phyloP scores from a whole-genome alignment of 2,888 invertebrate species.

The Epinotia demarniana region DNA sequence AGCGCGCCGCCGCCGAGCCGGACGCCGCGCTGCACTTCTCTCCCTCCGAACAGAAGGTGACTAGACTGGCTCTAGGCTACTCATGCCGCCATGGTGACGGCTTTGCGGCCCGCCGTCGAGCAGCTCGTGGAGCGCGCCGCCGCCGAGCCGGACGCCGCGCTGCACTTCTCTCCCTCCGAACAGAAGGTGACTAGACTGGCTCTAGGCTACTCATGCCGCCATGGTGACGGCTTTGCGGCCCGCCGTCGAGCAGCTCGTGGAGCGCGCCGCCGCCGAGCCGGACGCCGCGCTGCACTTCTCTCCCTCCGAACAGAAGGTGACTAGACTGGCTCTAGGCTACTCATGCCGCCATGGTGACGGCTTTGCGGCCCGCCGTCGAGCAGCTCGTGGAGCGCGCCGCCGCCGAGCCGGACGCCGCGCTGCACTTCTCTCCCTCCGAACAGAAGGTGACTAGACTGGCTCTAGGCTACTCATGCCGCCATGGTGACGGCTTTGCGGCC shows the following conservation, averaged over 20 bases:
- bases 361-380: conserved; percentile 95
- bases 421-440: conserved; percentile 86
- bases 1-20: conserved; percentile 91
- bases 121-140: conserved; percentile 92
- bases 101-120: conserved; percentile 95
- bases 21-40: conserved; percentile 88
- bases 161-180: conserved; percentile 86
- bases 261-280: conserved; percentile 91
- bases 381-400: conserved; percentile 92
- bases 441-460: conserved; percentile 80
- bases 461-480: conserved; percentile 85
- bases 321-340: too few relatives aligned
- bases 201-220: conserved; percentile 85
- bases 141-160: conserved; percentile 90
- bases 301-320: conserved; percentile 86
- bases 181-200: conserved; percentile 80
- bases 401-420: conserved; percentile 90
- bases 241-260: conserved; percentile 93
- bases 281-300: conserved; percentile 88
- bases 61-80: too few relatives aligned
- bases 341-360: conserved; percentile 92
- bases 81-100: conserved; percentile 92
- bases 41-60: conserved; percentile 86
- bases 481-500: conserved; percentile 94
- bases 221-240: conserved; percentile 94